phyloP scores from a whole-genome alignment of 2,888 invertebrate genomes.

The Papilio protenor region DNA sequence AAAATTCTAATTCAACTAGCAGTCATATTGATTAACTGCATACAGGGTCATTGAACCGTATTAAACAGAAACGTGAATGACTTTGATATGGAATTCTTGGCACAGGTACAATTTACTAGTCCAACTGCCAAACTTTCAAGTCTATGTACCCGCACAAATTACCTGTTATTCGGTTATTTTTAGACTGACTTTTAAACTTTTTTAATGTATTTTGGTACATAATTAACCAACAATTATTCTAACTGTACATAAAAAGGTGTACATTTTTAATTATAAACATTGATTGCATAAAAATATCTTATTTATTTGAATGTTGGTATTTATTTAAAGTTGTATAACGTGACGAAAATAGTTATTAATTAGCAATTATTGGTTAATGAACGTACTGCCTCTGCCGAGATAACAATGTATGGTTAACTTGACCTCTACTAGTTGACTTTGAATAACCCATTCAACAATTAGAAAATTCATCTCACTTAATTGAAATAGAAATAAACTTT shows the following conservation, averaged over 20 bases:
- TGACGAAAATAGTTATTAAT: conserved; percentile 30
- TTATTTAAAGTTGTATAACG: neutral
- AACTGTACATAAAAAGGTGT: neutral
- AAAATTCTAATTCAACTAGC: conserved; percentile 27
- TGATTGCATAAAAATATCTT: neutral
- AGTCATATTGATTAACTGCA: conserved; percentile 33
- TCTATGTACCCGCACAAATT: neutral
- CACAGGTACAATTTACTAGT: conserved; percentile 30
- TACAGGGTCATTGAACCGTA: conserved; percentile 30
- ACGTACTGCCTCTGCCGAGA: conserved; percentile 15
- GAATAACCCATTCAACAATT: conserved; percentile 56
- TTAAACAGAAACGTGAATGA: conserved; percentile 31
- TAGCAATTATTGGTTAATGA: conserved; percentile 24
- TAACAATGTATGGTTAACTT: conserved; percentile 47
- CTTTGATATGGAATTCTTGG: conserved; percentile 33
- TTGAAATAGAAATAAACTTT: neutral
- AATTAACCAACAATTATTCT: neutral
- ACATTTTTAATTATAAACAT: neutral
- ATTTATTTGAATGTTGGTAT: neutral
- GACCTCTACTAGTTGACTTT: conserved; percentile 60
- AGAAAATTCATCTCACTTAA: conserved; percentile 32
- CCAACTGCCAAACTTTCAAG: conserved; percentile 23
- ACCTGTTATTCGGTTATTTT: neutral
- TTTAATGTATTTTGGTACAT: neutral
- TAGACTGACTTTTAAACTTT: neutral